These are phyloP conservation scores for Morone saxatilis DNA, from an alignment of 2,113 vertebrate species.

Conservation along the genomic window DNA sequence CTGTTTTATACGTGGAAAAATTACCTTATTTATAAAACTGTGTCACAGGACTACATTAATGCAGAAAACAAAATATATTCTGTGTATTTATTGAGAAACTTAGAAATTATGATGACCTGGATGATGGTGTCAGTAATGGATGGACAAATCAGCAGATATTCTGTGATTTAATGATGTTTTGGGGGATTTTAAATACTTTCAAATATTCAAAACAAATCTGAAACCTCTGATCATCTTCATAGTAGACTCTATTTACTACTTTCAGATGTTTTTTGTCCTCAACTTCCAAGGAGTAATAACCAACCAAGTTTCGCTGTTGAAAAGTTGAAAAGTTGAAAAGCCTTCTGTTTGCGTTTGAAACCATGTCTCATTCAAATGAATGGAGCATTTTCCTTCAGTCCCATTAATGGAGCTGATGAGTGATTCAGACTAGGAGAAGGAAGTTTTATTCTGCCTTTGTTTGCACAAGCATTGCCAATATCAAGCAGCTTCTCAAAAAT, in stretches of 20 bases:
- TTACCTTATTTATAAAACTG: neutral
- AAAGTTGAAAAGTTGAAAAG: neutral
- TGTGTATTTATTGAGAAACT: conserved; percentile 15
- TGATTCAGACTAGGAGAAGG: neutral
- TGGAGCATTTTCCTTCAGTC: neutral
- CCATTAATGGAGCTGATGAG: neutral
- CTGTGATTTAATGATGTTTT: neutral
- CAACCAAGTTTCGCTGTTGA: neutral
- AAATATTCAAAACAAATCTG: neutral
- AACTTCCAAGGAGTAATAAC: neutral
- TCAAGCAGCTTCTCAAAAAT: neutral
- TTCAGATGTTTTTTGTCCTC: neutral
- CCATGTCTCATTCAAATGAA: neutral
- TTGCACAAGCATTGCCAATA: neutral
- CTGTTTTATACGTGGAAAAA: neutral
- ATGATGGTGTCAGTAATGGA: neutral
- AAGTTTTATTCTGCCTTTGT: conserved; percentile 19
- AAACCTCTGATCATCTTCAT: conserved; percentile 1
- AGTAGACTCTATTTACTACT: neutral
- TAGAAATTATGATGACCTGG: neutral
- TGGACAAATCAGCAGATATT: neutral
- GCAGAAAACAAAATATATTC: neutral
- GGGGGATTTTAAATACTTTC: conserved; percentile 8
- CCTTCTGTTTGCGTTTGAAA: neutral
- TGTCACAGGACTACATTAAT: neutral